These are phyloP conservation scores for Stomatorhinus walkeri DNA, from an alignment of 2,797 vertebrate genomes.

Conservation along the genomic window DNA sequence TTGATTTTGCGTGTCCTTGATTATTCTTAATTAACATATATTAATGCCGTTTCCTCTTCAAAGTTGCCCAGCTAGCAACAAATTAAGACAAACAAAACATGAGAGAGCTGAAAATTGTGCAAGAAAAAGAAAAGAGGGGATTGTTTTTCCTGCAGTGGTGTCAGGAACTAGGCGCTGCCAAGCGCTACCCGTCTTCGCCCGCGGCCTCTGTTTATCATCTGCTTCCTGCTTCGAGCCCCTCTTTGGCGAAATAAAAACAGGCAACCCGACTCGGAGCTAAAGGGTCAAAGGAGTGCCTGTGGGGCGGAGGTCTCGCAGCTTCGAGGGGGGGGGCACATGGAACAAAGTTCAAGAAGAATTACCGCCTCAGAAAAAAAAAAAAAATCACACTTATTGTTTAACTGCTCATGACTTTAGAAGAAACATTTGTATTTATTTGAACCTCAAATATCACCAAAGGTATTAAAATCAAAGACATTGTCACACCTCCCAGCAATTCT, in stretches of 20 bases:
- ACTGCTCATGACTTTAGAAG: background rate
- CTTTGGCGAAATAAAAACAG: background rate
- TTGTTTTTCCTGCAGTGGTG: background rate
- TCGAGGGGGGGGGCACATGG: background rate
- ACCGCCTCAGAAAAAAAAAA: background rate
- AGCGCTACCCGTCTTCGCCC: background rate
- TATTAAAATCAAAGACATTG: background rate
- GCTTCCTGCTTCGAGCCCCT: background rate
- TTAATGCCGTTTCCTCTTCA: constrained; percentile 1
- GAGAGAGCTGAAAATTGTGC: background rate
- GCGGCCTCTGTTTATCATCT: background rate
- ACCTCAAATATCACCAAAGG: background rate
- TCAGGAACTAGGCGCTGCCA: background rate
- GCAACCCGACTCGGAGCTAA: background rate
- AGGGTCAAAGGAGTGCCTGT: background rate
- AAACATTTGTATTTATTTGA: background rate
- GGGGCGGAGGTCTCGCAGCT: background rate
- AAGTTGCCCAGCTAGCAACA: background rate
- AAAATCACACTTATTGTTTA: background rate
- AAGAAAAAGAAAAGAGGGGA: background rate
- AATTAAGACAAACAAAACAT: background rate
- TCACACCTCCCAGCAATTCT: background rate
- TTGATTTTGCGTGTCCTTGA: background rate
- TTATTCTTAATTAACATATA: constrained; percentile 15
- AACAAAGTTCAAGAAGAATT: background rate